Evolutionary conservation across 2,113 vertebrate genomes (phyloP).

Genomic region (Mesocricetus auratus): DNA sequence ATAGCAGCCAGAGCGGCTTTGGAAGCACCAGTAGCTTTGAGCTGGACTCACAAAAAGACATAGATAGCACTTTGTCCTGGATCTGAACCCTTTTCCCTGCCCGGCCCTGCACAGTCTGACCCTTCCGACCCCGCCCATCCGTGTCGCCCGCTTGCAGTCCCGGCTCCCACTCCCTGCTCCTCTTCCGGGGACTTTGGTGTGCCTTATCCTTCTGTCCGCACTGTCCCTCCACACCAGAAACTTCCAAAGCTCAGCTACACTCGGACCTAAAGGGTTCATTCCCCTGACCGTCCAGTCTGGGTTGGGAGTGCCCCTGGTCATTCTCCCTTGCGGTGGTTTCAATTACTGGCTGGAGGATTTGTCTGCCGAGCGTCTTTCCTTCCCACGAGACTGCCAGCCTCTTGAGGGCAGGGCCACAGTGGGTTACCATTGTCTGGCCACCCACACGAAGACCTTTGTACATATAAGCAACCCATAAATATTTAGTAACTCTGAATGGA

Average conservation of each 20-base stretch:
- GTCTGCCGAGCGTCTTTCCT: background rate
- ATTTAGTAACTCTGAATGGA: background rate
- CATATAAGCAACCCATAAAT: background rate
- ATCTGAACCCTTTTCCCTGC: background rate
- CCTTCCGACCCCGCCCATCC: background rate
- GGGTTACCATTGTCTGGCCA: background rate
- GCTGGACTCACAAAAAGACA: background rate
- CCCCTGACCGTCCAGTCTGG: background rate
- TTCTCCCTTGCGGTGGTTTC: conserved; percentile 13
- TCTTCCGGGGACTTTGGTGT: background rate
- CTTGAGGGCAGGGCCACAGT: background rate
- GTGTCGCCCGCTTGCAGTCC: background rate
- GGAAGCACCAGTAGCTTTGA: background rate
- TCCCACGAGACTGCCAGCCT: conserved; percentile 1
- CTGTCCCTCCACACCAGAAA: background rate
- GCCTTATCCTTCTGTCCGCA: background rate
- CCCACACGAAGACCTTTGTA: background rate
- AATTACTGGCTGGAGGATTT: background rate
- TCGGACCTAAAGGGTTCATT: background rate
- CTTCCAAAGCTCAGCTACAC: background rate
- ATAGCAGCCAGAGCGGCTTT: background rate
- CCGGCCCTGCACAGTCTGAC: background rate
- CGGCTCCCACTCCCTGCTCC: background rate
- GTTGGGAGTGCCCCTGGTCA: background rate
- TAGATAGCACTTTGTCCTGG: background rate